Conservation (phyloP, 53 echinoderm and acorn worm genomes). For the Mesocentrotus franciscanus region DNA sequence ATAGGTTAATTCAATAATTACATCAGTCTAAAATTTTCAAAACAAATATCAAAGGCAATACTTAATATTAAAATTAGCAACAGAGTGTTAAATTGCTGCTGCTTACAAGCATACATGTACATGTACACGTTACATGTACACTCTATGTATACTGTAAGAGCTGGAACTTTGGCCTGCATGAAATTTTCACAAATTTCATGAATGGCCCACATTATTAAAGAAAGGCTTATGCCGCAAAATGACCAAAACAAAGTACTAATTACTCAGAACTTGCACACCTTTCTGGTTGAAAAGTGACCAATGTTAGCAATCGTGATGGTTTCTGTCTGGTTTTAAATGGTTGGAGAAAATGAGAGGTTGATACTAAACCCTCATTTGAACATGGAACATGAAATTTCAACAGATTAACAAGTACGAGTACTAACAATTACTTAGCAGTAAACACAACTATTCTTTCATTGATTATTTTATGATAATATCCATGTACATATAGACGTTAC, state of each 20-base stretch:
- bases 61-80: background rate
- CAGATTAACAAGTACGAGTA: background rate
- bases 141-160: no score
- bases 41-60: conserved; percentile 30
- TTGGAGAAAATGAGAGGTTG: background rate
- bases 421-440: background rate
- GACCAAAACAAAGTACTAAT: no score
- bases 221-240: no score
- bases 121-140: background rate
- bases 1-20: conserved; percentile 49
- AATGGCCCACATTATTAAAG: no score
- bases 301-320: no score
- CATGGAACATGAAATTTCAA: background rate
- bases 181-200: no score
- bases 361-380: background rate
- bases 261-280: no score
- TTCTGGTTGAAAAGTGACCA: no score
- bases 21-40: background rate
- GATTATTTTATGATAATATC: background rate
- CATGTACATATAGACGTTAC: background rate
- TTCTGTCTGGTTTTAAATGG: background rate
- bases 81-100: background rate
- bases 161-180: no score
- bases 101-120: background rate
- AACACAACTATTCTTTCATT: background rate